phyloP scores from a whole-genome alignment of 2,797 vertebrate species.

The Parambassis ranga region DNA sequence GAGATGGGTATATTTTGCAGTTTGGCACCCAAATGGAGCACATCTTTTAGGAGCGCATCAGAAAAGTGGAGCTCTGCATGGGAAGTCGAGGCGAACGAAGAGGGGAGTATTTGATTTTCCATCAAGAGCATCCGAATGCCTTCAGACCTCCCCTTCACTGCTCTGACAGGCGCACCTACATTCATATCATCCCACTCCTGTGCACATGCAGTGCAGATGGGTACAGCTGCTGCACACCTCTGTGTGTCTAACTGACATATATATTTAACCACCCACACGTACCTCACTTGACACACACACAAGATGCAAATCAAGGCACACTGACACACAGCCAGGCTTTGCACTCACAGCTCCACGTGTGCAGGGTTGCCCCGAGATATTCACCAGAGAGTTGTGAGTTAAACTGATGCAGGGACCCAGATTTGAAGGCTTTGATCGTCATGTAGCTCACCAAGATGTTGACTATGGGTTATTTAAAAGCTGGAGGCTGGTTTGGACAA shows the following conservation, averaged over 20 bases:
- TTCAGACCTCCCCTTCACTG: constrained; percentile 45
- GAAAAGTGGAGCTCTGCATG: constrained; percentile 32
- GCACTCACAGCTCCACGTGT: constrained; percentile 1
- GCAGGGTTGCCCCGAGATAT: constrained; percentile 23
- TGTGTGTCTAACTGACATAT: constrained; percentile 55
- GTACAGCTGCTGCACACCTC: constrained; percentile 62
- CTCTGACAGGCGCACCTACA: constrained; percentile 52
- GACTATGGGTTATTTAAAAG: constrained; percentile 53
- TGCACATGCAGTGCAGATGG: constrained; percentile 52
- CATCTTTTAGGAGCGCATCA: constrained; percentile 20
- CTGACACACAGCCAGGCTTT: constrained; percentile 32
- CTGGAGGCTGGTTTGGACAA: constrained; percentile 29
- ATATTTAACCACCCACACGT: constrained; percentile 66
- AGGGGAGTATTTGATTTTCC: constrained; percentile 54
- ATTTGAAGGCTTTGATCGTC: constrained; percentile 45
- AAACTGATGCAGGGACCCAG: constrained; percentile 22
- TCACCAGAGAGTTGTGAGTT: constrained; percentile 34
- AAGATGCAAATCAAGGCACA: constrained; percentile 41
- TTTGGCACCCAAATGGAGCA: constrained; percentile 21
- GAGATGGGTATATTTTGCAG: constrained; percentile 19
- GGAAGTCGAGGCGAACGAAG: constrained; percentile 6
- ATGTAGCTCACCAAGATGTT: constrained; percentile 29
- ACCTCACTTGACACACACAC: constrained; percentile 37
- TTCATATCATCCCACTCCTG: constrained; percentile 49
- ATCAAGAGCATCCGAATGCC: constrained; percentile 50